Base-by-base conservation (phyloP, 2,797 vertebrate genomes). In the Spinibarbus caldwelli region DNA sequence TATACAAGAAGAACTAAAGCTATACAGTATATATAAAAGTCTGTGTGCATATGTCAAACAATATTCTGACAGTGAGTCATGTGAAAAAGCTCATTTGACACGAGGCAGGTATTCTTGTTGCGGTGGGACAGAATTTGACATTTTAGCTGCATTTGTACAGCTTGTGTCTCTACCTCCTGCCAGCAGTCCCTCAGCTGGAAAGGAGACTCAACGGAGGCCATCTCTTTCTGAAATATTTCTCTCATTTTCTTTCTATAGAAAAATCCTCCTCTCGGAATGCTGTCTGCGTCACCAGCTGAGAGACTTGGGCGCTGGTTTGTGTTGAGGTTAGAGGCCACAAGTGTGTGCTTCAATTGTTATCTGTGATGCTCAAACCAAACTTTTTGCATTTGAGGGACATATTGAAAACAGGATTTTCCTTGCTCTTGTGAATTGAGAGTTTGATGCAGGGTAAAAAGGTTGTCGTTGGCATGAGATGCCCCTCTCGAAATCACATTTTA, bases 31-130 rank as follows among this genome's bases (percentile, higher is more conserved):
- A 52, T 31, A 38, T 57, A 17, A 59, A 52, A 38, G 34, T 26
- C 47, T 76, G 15, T 54, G 8, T 54, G 52, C 21, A 0, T 4
- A 54, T 23, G 23, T 82, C 34, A 82, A 79, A 71, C 17, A 57
- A 62, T 62, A 15, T 36, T 66, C 29, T 62, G 29, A 29, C 17
- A 19, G 54, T 31, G 80, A 82, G 73, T 73, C 52, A 34, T 73
- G 21, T 73, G 23, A 80, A 84, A 85, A 85, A 89, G 89, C 92
- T 86, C 45, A 85, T 90, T 90, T 92, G 89, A 93, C 90, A 88
- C 87, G n/a, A 85, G 71, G 85, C 88, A 86, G 79, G 83, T 86
- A 36, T 88, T 90, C 75, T 66, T 76, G 87, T 85, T 90, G 89
- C 84, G 31, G 47, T 71, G 83, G 87, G 92, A 91, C 87, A 86